Evolutionary conservation across 2,797 vertebrate genomes (phyloP).

Genomic region (Syngnathus rostellatus): DNA sequence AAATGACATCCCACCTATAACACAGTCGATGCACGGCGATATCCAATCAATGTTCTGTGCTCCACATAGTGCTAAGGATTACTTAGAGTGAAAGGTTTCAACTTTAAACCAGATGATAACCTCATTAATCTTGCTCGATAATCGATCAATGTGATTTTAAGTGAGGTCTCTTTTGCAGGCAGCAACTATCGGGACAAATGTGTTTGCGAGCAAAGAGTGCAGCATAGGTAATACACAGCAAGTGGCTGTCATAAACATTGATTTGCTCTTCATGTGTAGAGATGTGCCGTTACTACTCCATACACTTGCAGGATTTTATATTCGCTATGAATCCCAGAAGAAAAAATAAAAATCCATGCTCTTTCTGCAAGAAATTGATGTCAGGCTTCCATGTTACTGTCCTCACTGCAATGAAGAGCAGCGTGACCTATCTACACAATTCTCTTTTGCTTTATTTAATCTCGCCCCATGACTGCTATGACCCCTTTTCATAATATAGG

Average conservation of each 20-base stretch:
- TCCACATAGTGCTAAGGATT: conserved; percentile 14
- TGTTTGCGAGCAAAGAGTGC: not conserved
- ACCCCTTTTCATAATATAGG: conserved; percentile 25
- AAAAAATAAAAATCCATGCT: conserved; percentile 52
- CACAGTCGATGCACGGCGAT: conserved; percentile 6
- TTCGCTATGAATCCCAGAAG: conserved; percentile 50
- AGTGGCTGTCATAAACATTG: conserved; percentile 43
- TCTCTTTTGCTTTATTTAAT: conserved; percentile 36
- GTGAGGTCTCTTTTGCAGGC: conserved; percentile 14
- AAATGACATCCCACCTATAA: conserved; percentile 16
- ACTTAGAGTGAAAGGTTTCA: conserved; percentile 17
- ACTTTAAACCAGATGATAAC: conserved; percentile 24
- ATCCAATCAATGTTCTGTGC: conserved; percentile 20
- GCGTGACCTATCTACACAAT: conserved; percentile 39
- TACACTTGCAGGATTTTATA: conserved; percentile 44
- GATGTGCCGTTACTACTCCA: conserved; percentile 26
- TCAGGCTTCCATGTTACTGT: conserved; percentile 53
- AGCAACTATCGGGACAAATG: conserved; percentile 5
- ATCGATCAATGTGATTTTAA: conserved; percentile 26
- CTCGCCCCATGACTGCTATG: not conserved
- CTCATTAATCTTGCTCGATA: conserved; percentile 25
- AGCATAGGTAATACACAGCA: conserved; percentile 20
- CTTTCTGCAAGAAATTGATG: conserved; percentile 55
- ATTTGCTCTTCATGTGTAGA: conserved; percentile 39
- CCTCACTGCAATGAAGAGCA: conserved; percentile 41